These are phyloP conservation scores for Drosophila tropicalis DNA, from an alignment of 1,140 invertebrate species.

Conservation along the genomic window DNA sequence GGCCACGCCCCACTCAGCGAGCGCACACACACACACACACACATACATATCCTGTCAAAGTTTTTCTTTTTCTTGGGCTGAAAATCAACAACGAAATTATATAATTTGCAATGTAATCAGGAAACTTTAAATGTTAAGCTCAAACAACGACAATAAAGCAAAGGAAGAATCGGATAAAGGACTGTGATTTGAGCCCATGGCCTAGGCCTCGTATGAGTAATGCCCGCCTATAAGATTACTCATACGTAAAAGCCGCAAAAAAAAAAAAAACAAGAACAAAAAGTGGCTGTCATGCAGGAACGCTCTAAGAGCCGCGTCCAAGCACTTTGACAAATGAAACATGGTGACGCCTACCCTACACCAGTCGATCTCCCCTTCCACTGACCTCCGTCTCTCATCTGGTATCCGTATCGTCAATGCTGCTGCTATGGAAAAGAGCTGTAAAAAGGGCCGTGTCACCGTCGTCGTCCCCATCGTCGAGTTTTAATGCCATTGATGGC, in stretches of 20 bases:
- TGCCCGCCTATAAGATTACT: constrained; percentile 77
- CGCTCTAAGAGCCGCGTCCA: constrained; percentile 39
- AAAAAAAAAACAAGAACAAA: constrained; percentile 34
- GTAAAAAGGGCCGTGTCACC: constrained; percentile 62
- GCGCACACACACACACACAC: constrained; percentile 13
- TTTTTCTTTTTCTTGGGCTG: constrained; percentile 44
- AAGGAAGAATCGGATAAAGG: not conserved
- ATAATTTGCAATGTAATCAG: constrained; percentile 81
- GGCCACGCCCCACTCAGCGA: constrained; percentile 19
- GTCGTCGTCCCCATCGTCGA: constrained; percentile 44
- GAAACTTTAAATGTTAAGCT: constrained; percentile 71
- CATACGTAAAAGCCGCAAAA: constrained; percentile 74
- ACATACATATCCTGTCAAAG: constrained; percentile 28
- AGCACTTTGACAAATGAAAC: constrained; percentile 81
- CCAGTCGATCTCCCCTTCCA: not conserved
- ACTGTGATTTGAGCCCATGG: constrained; percentile 35
- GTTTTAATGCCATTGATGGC: constrained; percentile 81
- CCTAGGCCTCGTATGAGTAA: constrained; percentile 63
- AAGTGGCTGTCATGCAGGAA: constrained; percentile 36
- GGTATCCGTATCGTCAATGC: not conserved
- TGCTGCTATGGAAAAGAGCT: constrained; percentile 37
- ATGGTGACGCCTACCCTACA: constrained; percentile 34
- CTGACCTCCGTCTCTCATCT: constrained; percentile 3
- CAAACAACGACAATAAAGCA: constrained; percentile 13
- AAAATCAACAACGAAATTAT: constrained; percentile 79